These are phyloP conservation scores for Pangasius sanitwongsei DNA, from an alignment of 2,797 vertebrate genomes.

Conservation along the genomic window DNA sequence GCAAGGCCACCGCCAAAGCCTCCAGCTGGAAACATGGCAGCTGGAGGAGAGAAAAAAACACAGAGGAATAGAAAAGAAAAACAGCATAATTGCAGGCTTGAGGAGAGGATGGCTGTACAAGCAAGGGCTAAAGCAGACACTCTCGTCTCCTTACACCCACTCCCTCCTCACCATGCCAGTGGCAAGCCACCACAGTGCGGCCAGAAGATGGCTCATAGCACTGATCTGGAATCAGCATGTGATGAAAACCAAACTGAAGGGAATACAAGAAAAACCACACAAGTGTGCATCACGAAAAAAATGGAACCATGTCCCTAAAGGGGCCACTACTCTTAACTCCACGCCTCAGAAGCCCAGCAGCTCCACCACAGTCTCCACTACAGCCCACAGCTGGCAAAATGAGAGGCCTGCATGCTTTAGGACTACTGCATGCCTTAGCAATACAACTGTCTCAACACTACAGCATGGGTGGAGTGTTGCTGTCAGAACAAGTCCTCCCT, in stretches of 20 bases:
- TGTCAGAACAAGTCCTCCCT: slow-evolving; percentile 18
- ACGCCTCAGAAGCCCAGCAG: slow-evolving; percentile 43
- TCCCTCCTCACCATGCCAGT: slow-evolving; percentile 33
- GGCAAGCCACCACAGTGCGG: slow-evolving; percentile 35
- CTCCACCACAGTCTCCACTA: slow-evolving; percentile 48
- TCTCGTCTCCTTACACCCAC: slow-evolving; percentile 49
- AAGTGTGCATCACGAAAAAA: slow-evolving; percentile 22
- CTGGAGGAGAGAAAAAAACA: slow-evolving; percentile 40
- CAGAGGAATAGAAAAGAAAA: slow-evolving; percentile 39
- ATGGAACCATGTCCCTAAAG: slow-evolving; percentile 23
- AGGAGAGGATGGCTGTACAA: slow-evolving; percentile 45
- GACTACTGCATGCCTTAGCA: slow-evolving; percentile 23
- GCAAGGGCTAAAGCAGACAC: slow-evolving; percentile 46
- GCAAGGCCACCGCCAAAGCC: slow-evolving; percentile 47
- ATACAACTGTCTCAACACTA: slow-evolving; percentile 31
- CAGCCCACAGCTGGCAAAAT: slow-evolving; percentile 46
- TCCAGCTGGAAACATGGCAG: slow-evolving; percentile 50
- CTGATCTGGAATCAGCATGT: slow-evolving; percentile 37
- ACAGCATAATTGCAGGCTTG: slow-evolving; percentile 58
- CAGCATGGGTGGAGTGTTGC: slow-evolving; percentile 46
- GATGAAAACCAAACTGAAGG: slow-evolving; percentile 30
- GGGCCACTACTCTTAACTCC: slow-evolving; percentile 32
- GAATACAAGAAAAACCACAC: slow-evolving; percentile 28
- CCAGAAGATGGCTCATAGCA: slow-evolving; percentile 32
- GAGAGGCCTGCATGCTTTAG: slow-evolving; percentile 40